These are phyloP conservation scores for Nothocercus nigrocapillus DNA, from an alignment of 2,113 vertebrate genomes.

Conservation along the genomic window DNA sequence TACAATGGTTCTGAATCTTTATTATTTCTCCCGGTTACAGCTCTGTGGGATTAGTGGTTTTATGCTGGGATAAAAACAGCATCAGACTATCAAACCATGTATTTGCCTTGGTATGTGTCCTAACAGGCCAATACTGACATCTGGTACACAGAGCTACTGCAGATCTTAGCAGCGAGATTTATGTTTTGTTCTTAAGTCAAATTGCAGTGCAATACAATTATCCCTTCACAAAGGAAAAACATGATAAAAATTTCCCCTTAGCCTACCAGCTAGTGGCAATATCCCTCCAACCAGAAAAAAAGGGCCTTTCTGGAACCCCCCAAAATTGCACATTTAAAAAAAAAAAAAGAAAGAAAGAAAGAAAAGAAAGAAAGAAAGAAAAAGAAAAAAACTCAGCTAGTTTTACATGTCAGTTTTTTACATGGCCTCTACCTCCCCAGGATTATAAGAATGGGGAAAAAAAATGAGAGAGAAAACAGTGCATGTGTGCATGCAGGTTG, in stretches of 20 bases:
- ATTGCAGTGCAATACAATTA: not conserved
- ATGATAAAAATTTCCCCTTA: not conserved
- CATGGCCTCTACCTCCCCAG: rapidly evolving
- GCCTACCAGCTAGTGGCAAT: not conserved
- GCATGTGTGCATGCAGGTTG: not conserved
- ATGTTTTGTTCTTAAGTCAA: not conserved
- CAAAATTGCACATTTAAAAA: not conserved
- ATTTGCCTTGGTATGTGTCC: not conserved
- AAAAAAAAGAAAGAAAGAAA: not conserved
- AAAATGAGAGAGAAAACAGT: not conserved
- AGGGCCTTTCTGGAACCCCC: not conserved
- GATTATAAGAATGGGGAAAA: not conserved
- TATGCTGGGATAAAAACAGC: conserved; percentile 3
- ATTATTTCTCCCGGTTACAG: not conserved
- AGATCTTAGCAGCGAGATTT: not conserved
- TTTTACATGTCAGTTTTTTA: not conserved
- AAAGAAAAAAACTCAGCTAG: not conserved
- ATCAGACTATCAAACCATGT: not conserved
- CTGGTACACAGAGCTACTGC: not conserved
- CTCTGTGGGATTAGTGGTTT: conserved; percentile 14
- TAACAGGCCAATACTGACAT: conserved; percentile 23
- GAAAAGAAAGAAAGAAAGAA: too few relatives aligned
- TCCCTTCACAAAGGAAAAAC: not conserved
- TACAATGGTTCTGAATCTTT: not conserved
- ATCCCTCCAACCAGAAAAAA: not conserved